Evolutionary conservation across 1,140 invertebrate species (phyloP).

Genomic region (Drosophila pachea): DNA sequence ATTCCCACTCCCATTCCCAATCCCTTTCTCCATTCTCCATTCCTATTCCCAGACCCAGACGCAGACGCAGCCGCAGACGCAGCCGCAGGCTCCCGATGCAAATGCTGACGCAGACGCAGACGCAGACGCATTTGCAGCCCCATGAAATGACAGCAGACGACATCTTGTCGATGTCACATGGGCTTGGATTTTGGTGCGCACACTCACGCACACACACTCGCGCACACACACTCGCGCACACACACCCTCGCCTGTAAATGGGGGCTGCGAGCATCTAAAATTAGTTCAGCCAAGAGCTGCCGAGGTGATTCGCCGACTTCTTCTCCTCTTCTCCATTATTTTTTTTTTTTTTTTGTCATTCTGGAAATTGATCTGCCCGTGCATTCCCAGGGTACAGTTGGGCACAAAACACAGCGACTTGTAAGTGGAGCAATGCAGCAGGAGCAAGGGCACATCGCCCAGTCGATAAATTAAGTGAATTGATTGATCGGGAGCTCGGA

Average conservation of each 20-base stretch:
- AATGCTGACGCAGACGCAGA: slow-evolving; percentile 18
- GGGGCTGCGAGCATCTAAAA: slow-evolving; percentile 31
- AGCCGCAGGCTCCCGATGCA: slow-evolving; percentile 19
- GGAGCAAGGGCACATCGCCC: neutral
- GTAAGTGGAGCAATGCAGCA: neutral
- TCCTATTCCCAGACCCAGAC: too few relatives aligned
- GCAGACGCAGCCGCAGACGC: slow-evolving; percentile 22
- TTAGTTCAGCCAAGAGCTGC: slow-evolving; percentile 34
- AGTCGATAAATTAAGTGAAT: slow-evolving; percentile 1
- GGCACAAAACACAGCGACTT: neutral
- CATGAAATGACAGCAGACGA: slow-evolving; percentile 27
- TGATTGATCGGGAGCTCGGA: neutral
- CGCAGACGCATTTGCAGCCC: slow-evolving; percentile 32
- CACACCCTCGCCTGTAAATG: neutral
- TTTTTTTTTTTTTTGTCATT: too few relatives aligned
- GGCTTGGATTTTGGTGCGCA: slow-evolving; percentile 21
- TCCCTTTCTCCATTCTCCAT: too few relatives aligned
- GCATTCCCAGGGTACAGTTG: slow-evolving; percentile 38
- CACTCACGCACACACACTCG: slow-evolving; percentile 8
- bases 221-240: neutral
- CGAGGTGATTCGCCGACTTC: slow-evolving; percentile 31
- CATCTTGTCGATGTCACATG: slow-evolving; percentile 49
- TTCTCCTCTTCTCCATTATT: neutral
- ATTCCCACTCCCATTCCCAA: too few relatives aligned
- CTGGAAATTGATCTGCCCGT: slow-evolving; percentile 42